These are phyloP conservation scores for Platyscapa corneri DNA, from an alignment of 1,140 invertebrate genomes.

Conservation along the genomic window DNA sequence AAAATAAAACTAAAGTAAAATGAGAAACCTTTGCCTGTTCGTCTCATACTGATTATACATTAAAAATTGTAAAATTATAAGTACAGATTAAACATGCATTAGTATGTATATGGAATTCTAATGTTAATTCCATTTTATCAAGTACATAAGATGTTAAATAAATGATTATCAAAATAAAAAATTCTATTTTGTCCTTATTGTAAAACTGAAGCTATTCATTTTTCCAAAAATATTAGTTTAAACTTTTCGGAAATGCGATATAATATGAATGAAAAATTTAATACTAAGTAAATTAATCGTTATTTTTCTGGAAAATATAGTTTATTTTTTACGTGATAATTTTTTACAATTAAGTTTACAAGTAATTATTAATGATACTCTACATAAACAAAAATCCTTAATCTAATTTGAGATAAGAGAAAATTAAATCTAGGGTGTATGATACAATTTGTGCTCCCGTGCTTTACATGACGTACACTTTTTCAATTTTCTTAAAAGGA, in stretches of 20 bases:
- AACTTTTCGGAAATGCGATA: neutral
- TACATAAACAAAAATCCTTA: slow-evolving; percentile 50
- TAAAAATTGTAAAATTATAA: slow-evolving; percentile 19
- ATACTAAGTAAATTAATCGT: neutral
- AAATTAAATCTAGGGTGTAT: slow-evolving; percentile 51
- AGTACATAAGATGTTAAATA: slow-evolving; percentile 50
- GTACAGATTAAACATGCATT: slow-evolving; percentile 9
- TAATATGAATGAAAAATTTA: neutral
- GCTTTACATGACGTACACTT: slow-evolving; percentile 95
- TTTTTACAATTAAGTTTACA: slow-evolving; percentile 53
- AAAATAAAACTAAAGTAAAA: too few species aligned
- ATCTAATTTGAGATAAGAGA: slow-evolving; percentile 35
- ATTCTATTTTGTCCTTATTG: neutral
- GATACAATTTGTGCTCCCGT: slow-evolving; percentile 57
- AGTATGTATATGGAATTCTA: slow-evolving; percentile 30
- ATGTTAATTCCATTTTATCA: slow-evolving; percentile 34
- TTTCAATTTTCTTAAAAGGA: slow-evolving; percentile 91
- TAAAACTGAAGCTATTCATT: neutral
- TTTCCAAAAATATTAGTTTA: neutral
- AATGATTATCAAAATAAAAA: slow-evolving; percentile 48
- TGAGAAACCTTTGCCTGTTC: neutral
- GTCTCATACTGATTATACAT: neutral
- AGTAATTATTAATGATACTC: slow-evolving; percentile 40
- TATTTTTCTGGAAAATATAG: slow-evolving; percentile 50
- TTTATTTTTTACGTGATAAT: slow-evolving; percentile 52